A percentile compares a stretch with the other conserved stretches of the same genome.
Conservation (phyloP, 2,113 vertebrate species). For the Periophthalmus modestus region DNA sequence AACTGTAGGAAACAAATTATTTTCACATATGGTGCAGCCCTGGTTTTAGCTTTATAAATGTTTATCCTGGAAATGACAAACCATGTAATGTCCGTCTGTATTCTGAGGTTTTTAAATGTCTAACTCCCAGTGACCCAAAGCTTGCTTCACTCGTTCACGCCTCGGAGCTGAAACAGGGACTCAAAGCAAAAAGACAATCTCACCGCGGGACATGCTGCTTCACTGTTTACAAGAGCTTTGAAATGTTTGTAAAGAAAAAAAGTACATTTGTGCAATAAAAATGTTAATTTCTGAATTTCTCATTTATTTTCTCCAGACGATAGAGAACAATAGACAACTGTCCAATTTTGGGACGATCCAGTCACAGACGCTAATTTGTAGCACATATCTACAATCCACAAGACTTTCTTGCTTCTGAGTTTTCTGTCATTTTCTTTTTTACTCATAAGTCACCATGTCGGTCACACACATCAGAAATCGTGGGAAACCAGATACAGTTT, state of each 20-base stretch:
- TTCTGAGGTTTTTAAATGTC: background rate
- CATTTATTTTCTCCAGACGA: too few species aligned
- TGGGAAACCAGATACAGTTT: too few species aligned
- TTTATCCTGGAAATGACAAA: background rate
- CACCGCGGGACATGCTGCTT: slow-evolving; percentile 57
- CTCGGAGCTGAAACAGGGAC: slow-evolving; percentile 22
- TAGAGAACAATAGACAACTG: too few species aligned
- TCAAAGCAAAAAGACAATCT: slow-evolving; percentile 32
- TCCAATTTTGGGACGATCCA: too few species aligned
- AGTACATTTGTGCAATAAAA: slow-evolving; percentile 75
- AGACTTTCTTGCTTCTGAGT: too few species aligned
- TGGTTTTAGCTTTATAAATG: background rate
- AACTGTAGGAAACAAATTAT: background rate
- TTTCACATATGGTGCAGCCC: too few species aligned
- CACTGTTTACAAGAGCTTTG: slow-evolving; percentile 78
- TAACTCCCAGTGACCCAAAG: background rate
- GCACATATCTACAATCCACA: background rate
- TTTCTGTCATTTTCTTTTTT: too few species aligned
- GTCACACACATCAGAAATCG: too few species aligned
- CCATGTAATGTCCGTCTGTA: background rate
- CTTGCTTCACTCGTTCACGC: slow-evolving; percentile 35
- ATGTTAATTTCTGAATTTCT: background rate
- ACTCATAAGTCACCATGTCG: too few species aligned
- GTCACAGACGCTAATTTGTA: background rate
- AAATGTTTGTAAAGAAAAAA: slow-evolving; percentile 64